Evolutionary conservation across 2,113 vertebrate genomes (phyloP), one percentile per base, ranked within the genome.

Genomic region (Hemibagrus wyckioides): DNA sequence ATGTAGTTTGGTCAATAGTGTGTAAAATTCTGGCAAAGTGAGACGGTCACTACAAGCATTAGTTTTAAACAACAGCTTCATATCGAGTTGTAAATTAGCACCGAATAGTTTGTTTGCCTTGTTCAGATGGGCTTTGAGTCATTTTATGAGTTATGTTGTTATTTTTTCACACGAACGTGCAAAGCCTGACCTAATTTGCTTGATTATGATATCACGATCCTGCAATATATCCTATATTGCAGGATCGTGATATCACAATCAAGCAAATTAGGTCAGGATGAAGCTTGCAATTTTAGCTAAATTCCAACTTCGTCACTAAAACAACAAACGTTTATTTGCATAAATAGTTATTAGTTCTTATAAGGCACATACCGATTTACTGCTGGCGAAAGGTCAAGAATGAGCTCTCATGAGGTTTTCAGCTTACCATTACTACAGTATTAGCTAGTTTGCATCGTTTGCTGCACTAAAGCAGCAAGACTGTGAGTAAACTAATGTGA

Each of bases 11-110:
- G 2, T 13, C 25, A 75, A 28, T 28, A 25, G 1, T 28, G 39
- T 75, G 71, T 39, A 28, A 44, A 39, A 2, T 33, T 39, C 3
- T 21, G 25, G 69, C 80, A 87, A 73, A 69, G 54, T 28, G 76
- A 86, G 80, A 85, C 67, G 57, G 76, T 56, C 48, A 77, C 56
- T 77, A 86, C 89, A 89, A 39, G 75, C 86, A 6, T 11, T 52
- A 86, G 86, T 84, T 89, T 89, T 86, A 75, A 79, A 80, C 63
- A 90, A 87, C 83, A 88, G 86, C 88, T 89, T n/a, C 17, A 13
- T 63, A 57, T 48, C 57, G 41, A 54, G 14, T 19, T 48, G 33
- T 25, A 82, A 44, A 44, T 61, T 19, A 39, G 69, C 69, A 73
- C 41, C 36, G 56, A 14, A 23, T 8, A 33, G 17, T 30, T 52